Evolutionary conservation across 2,797 vertebrate species (phyloP).

Genomic region (Orientallactaga sibirica): DNA sequence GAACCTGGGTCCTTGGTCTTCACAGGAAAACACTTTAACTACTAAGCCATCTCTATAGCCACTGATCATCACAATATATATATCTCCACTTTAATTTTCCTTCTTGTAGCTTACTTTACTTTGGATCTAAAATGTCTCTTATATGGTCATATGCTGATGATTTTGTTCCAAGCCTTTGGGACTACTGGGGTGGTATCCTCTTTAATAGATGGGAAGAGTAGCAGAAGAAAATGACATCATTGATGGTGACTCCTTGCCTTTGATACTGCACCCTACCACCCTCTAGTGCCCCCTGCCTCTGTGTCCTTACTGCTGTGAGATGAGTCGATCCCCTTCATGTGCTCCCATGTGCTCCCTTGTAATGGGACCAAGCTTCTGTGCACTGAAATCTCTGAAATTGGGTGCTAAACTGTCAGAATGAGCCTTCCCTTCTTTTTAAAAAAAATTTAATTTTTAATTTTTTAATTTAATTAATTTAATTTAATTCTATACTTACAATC

Average conservation of each 20-base stretch:
- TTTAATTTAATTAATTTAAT: too few relatives aligned
- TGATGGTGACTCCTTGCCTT: background rate
- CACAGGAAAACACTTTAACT: too few relatives aligned
- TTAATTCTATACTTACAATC: too few relatives aligned
- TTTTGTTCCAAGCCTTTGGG: background rate
- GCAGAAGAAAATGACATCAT: background rate
- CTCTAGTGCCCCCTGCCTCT: background rate
- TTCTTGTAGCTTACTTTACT: background rate
- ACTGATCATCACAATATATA: background rate
- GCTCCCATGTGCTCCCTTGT: background rate
- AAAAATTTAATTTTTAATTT: too few relatives aligned
- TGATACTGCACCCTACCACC: background rate
- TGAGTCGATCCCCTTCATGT: background rate
- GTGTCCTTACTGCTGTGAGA: too few relatives aligned
- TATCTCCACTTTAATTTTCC: background rate
- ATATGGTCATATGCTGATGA: background rate
- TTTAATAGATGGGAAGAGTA: background rate
- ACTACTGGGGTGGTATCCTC: background rate
- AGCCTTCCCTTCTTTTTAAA: background rate
- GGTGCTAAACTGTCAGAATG: background rate
- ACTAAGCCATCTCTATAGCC: background rate
- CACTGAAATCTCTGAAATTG: background rate
- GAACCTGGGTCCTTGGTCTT: too few relatives aligned
- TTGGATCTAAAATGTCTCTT: background rate
- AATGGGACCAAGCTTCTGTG: too few relatives aligned